These are phyloP conservation scores for Muschampia plurimacula DNA, from an alignment of 2,888 invertebrate genomes.

Conservation along the genomic window DNA sequence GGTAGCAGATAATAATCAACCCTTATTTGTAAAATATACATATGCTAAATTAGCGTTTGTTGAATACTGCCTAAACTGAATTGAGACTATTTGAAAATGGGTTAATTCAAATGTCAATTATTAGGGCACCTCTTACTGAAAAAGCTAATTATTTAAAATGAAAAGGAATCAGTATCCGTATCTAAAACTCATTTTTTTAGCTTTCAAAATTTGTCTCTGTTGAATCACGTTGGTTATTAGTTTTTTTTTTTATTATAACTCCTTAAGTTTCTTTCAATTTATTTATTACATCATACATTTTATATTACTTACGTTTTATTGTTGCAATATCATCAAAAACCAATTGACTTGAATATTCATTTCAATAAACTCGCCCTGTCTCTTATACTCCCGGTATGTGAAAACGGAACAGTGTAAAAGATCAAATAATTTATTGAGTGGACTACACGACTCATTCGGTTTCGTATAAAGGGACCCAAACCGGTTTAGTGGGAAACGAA, in stretches of 20 bases:
- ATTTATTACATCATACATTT: conserved; percentile 51
- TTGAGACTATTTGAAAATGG: no score
- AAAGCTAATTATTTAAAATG: no score
- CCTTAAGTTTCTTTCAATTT: conserved; percentile 50
- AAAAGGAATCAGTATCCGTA: neutral
- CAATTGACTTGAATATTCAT: conserved; percentile 45
- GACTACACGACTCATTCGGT: conserved; percentile 43
- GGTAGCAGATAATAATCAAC: no score
- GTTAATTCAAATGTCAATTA: no score
- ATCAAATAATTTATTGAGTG: conserved; percentile 47
- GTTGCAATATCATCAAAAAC: conserved; percentile 47
- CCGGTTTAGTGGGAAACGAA: conserved; percentile 46
- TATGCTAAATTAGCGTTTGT: no score
- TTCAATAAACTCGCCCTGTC: conserved; percentile 42
- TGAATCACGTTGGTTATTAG: conserved; percentile 5
- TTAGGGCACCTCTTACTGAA: no score
- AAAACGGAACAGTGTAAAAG: conserved; percentile 39
- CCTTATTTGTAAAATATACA: no score
- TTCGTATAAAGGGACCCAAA: conserved; percentile 41
- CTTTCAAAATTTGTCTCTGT: neutral
- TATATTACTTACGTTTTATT: conserved; percentile 45
- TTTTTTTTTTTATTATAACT: conserved; percentile 13
- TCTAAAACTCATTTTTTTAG: neutral
- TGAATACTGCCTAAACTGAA: no score
- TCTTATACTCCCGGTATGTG: conserved; percentile 27